Conservation (phyloP, 37 sponge, comb jelly and placozoan genomes). For the Halichondria panicea region DNA sequence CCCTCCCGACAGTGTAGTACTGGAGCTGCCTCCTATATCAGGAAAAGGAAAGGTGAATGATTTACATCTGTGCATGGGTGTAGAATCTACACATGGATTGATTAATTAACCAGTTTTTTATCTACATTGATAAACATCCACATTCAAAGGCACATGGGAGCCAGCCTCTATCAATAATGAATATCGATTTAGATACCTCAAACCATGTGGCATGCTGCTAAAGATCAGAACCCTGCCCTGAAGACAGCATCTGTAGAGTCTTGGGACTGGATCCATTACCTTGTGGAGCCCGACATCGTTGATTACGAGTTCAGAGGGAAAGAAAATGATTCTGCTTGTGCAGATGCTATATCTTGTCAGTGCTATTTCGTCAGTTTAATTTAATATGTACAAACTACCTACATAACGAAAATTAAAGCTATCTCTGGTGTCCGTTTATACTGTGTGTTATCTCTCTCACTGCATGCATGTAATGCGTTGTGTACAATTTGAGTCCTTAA, state of each 20-base stretch:
- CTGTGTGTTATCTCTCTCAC: too few species aligned
- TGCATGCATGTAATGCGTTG: too few species aligned
- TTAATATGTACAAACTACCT: too few species aligned
- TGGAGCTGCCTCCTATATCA: constrained; percentile 4
- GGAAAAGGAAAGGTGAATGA: constrained; percentile 14
- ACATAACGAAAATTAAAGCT: too few species aligned
- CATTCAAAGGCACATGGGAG: too few species aligned
- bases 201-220: constrained; percentile 42
- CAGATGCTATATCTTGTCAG: constrained; percentile 7
- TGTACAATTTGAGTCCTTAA: background rate
- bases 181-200: constrained; percentile 13
- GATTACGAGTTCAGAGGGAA: constrained; percentile 14
- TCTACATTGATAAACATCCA: too few species aligned
- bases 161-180: background rate
- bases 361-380: too few species aligned
- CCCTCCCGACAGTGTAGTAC: background rate
- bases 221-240: constrained; percentile 5
- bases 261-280: constrained; percentile 42
- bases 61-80: background rate
- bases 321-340: constrained; percentile 14
- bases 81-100: background rate
- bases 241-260: constrained; percentile 9
- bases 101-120: background rate
- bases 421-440: too few species aligned
- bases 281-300: constrained; percentile 9